Conservation (phyloP, 2,888 invertebrate species). For the Biston stratarius region DNA sequence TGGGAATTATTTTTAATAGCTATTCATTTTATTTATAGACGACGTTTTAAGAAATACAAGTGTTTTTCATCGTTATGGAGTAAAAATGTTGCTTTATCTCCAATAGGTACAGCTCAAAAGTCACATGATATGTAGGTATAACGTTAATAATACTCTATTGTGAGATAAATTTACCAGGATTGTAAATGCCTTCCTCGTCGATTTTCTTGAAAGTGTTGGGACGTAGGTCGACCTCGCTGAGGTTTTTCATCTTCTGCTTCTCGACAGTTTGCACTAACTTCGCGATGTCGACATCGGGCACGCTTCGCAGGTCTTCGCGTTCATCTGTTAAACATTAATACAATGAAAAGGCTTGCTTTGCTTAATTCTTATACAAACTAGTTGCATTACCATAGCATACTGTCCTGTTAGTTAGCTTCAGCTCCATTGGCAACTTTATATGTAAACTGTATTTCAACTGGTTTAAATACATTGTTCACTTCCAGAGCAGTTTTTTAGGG, state of each 20-base stretch:
- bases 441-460: no score
- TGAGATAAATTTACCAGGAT: conserved; percentile 64
- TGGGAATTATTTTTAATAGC: neutral
- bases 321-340: conserved; percentile 64
- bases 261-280: conserved; percentile 76
- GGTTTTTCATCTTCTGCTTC: conserved; percentile 69
- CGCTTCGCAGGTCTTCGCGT: conserved; percentile 79
- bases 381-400: neutral
- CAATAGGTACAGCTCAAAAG: no score
- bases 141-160: neutral
- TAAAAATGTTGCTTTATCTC: no score
- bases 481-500: no score
- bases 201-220: conserved; percentile 80
- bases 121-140: neutral
- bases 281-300: conserved; percentile 79
- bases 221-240: conserved; percentile 72
- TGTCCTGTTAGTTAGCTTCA: no score
- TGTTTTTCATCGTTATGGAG: no score
- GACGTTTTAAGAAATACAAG: no score
- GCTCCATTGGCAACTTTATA: no score
- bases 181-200: conserved; percentile 79
- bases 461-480: no score
- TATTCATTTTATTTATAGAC: no score
- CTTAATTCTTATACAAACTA: neutral
- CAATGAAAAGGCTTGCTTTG: neutral